phyloP scores from a whole-genome alignment of 2,888 invertebrate species.

The Willowsia nigromaculata region DNA sequence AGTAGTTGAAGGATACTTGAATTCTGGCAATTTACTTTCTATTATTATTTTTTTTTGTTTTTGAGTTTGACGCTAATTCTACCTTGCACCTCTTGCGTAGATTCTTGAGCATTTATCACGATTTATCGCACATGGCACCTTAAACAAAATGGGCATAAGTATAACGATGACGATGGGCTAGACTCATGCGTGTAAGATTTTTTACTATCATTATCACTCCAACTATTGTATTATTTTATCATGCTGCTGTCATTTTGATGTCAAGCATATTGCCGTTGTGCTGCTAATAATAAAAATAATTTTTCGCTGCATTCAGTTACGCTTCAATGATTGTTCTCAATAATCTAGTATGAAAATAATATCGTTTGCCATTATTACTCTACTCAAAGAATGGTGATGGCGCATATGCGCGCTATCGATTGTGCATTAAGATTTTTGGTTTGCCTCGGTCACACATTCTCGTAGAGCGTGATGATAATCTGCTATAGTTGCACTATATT shows the following conservation, averaged over 20 bases:
- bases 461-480: not conserved
- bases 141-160: not conserved
- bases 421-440: not conserved
- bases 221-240: not conserved
- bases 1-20: slow-evolving; percentile 28
- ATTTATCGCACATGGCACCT: not conserved
- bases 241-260: not conserved
- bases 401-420: not conserved
- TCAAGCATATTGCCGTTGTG: not conserved
- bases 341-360: not conserved
- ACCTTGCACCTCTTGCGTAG: not conserved
- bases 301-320: slow-evolving; percentile 1
- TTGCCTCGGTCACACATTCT: slow-evolving; percentile 8
- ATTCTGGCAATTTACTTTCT: slow-evolving; percentile 23
- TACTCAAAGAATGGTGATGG: no score
- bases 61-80: not conserved
- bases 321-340: slow-evolving; percentile 15
- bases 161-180: not conserved
- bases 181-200: not conserved
- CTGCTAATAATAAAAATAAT: not conserved
- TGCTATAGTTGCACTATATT: no score
- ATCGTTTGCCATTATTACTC: no score
- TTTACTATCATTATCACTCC: not conserved
- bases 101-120: not conserved
- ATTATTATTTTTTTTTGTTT: not conserved